Evolutionary conservation across 2,113 vertebrate species (phyloP).

Genomic region (Vireo altiloquus): DNA sequence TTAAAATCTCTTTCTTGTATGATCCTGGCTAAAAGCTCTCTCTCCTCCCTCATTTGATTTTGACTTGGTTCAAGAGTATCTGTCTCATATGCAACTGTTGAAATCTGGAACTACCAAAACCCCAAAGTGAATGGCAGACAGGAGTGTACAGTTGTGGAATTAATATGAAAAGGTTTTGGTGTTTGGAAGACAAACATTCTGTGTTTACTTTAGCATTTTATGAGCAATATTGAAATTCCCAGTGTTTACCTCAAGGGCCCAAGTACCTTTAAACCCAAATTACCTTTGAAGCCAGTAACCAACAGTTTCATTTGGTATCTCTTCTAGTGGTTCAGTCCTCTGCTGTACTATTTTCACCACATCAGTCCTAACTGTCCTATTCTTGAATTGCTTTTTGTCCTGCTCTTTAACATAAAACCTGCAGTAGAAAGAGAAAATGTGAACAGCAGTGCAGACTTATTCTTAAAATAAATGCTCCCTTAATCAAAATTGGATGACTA

Average conservation of each 20-base stretch:
- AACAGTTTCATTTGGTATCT: not conserved
- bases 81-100: not conserved
- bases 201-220: not conserved
- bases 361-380: not conserved
- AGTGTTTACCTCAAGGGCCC: not conserved
- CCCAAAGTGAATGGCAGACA: too few relatives aligned
- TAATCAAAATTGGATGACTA: slow-evolving; percentile 52
- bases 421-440: not conserved
- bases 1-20: not conserved
- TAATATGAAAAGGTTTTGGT: not conserved
- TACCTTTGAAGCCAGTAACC: not conserved
- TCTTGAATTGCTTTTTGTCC: not conserved
- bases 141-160: not conserved
- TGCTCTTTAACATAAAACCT: not conserved
- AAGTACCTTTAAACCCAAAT: not conserved
- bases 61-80: not conserved
- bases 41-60: not conserved
- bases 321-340: not conserved
- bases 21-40: not conserved
- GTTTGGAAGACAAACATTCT: not conserved
- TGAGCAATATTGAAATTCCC: not conserved
- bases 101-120: not conserved
- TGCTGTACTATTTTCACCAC: not conserved
- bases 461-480: slow-evolving; percentile 42
- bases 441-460: not conserved